phyloP scores from a whole-genome alignment of 2,797 vertebrate genomes.

The Antennarius maculatus region DNA sequence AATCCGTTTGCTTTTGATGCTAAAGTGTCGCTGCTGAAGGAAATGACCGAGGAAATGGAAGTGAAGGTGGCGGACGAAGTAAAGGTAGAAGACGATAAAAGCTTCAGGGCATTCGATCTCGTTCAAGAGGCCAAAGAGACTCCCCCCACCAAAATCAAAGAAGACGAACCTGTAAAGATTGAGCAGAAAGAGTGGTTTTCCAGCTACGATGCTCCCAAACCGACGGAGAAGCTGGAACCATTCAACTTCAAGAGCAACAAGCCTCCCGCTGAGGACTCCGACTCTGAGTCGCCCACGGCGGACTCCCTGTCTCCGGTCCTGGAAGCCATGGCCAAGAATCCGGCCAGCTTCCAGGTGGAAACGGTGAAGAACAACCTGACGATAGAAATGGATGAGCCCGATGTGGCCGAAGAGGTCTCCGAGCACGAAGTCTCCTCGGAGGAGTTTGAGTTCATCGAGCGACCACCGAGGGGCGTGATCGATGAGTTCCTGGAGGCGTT shows the following conservation, averaged over 20 bases:
- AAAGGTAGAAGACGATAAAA: conserved; percentile 73
- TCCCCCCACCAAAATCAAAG: conserved; percentile 56
- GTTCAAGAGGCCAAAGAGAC: conserved; percentile 87
- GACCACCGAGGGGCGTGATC: conserved; percentile 76
- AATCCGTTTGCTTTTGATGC: conserved; percentile 86
- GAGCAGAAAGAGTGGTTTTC: conserved; percentile 79
- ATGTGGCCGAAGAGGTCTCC: conserved; percentile 74
- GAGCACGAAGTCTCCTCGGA: conserved; percentile 84
- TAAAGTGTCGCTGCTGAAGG: conserved; percentile 83
- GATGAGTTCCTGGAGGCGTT: conserved; percentile 83
- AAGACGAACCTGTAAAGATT: conserved; percentile 63
- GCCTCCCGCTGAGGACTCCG: conserved; percentile 67
- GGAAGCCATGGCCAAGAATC: conserved; percentile 82
- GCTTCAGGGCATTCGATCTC: conserved; percentile 90
- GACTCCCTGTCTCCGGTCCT: conserved; percentile 83
- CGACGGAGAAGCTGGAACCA: conserved; percentile 67
- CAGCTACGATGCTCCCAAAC: conserved; percentile 64
- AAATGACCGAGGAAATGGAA: conserved; percentile 76
- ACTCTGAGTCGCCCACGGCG: conserved; percentile 82
- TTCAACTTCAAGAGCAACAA: conserved; percentile 72
- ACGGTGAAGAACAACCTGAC: conserved; percentile 54
- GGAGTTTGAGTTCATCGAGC: conserved; percentile 85
- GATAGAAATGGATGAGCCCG: conserved; percentile 70
- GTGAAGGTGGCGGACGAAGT: conserved; percentile 65
- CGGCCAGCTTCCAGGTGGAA: conserved; percentile 78